Evolutionary conservation across 2,888 invertebrate genomes (phyloP).

Genomic region (Mesorhabditis spiculigera): DNA sequence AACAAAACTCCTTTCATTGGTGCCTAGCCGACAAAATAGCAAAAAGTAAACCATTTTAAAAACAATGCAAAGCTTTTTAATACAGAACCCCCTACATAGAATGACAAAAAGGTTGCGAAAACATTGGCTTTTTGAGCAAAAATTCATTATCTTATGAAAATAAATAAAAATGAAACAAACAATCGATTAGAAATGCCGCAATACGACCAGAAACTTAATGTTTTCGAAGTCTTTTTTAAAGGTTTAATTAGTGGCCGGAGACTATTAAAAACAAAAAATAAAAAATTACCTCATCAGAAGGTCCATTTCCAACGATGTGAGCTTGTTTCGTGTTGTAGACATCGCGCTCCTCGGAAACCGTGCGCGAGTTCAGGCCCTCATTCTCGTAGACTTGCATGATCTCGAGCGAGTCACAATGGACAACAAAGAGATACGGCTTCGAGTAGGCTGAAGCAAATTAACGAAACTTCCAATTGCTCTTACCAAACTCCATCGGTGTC

Average conservation of each 20-base stretch:
- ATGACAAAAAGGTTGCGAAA: no score
- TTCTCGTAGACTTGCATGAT: conserved; percentile 37
- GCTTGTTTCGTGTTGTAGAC: conserved; percentile 40
- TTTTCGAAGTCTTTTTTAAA: not conserved
- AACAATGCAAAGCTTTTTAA: no score
- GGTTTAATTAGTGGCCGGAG: not conserved
- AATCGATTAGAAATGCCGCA: no score
- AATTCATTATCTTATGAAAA: no score
- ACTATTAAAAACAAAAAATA: conserved; percentile 6
- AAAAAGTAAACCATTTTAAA: no score
- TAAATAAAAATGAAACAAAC: no score
- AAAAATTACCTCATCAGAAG: conserved; percentile 31
- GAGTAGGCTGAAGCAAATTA: conserved; percentile 31
- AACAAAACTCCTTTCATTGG: no score
- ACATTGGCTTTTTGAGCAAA: no score
- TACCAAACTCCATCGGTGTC: conserved; percentile 49
- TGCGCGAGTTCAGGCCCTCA: conserved; percentile 13
- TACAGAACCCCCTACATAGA: no score
- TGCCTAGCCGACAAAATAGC: no score
- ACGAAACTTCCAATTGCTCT: not conserved
- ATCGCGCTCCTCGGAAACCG: conserved; percentile 28
- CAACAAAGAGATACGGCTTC: conserved; percentile 44
- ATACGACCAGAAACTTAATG: no score
- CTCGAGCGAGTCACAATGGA: conserved; percentile 51
- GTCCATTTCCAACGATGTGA: conserved; percentile 34